Percentiles rank a stretch among this genome's conserved stretches.
These are phyloP conservation scores for Ictidomys tridecemlineatus DNA, from an alignment of 2,113 vertebrate genomes.

Conservation along the genomic window DNA sequence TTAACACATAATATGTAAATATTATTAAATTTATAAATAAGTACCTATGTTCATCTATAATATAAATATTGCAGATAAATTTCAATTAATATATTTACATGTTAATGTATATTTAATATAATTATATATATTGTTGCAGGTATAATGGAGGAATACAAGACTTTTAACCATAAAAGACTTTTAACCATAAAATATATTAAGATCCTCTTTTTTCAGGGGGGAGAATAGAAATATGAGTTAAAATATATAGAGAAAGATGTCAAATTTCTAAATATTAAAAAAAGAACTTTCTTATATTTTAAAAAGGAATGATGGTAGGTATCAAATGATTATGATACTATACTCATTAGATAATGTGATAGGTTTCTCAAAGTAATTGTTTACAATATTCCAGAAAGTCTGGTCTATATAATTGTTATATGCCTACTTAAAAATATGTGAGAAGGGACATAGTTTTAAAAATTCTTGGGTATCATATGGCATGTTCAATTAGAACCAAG, in stretches of 20 bases:
- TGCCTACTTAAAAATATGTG: not conserved
- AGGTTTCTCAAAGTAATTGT: not conserved
- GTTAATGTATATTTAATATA: too few species aligned
- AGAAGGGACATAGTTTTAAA: not conserved
- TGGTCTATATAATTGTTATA: not conserved
- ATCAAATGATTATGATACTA: not conserved
- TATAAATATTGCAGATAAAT: not conserved
- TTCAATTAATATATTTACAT: not conserved
- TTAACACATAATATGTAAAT: too few species aligned
- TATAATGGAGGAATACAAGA: not conserved
- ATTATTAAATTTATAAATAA: too few species aligned
- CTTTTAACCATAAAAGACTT: not conserved
- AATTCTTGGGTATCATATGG: not conserved
- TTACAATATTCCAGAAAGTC: not conserved
- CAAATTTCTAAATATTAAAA: not conserved
- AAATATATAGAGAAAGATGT: not conserved
- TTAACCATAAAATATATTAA: constrained; percentile 15
- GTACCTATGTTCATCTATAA: too few species aligned
- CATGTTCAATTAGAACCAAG: not conserved
- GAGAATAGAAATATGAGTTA: not conserved
- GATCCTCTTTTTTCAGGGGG: not conserved
- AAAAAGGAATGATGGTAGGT: not conserved
- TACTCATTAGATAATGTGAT: not conserved
- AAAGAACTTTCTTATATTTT: not conserved
- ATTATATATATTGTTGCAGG: not conserved